Evolutionary conservation across 2,797 vertebrate genomes (phyloP).

Genomic region (Schizopygopsis malacanthus): DNA sequence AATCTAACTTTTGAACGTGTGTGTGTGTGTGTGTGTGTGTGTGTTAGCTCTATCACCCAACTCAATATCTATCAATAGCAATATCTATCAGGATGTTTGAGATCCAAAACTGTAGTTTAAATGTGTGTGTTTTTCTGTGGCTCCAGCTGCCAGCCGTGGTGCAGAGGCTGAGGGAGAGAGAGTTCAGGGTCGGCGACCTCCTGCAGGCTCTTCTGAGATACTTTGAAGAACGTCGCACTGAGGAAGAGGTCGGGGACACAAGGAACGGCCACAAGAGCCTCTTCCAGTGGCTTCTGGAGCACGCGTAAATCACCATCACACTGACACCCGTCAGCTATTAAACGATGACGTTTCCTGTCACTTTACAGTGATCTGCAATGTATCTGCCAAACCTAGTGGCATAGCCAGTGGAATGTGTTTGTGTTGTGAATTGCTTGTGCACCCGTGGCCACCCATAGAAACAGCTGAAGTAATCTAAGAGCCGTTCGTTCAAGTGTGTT

Average conservation of each 20-base stretch:
- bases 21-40: no score
- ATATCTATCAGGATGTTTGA: background rate
- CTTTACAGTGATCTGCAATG: conserved; percentile 53
- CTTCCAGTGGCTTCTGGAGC: conserved; percentile 92
- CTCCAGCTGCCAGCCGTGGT: conserved; percentile 79
- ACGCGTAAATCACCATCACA: conserved; percentile 72
- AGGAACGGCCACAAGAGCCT: conserved; percentile 75
- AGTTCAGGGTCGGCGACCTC: conserved; percentile 89
- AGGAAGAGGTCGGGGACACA: conserved; percentile 54
- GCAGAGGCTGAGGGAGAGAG: conserved; percentile 83
- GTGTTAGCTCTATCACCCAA: background rate
- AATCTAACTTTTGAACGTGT: no score
- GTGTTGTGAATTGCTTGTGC: conserved; percentile 62
- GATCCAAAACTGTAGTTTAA: background rate
- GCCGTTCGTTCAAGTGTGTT: conserved; percentile 64
- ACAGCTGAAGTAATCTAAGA: conserved; percentile 66
- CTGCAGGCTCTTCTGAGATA: conserved; percentile 91
- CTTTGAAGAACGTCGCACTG: conserved; percentile 79
- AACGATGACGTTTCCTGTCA: conserved; percentile 43
- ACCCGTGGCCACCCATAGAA: conserved; percentile 54
- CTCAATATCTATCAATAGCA: no score
- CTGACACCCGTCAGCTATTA: conserved; percentile 46
- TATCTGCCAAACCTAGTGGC: conserved; percentile 55
- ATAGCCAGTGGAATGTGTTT: conserved; percentile 55
- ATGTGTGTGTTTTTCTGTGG: conserved; percentile 43